A percentile compares a stretch with the other conserved stretches of the same genome.
Evolutionary conservation across 1,140 invertebrate genomes (phyloP).

Genomic region (Drosophila arizonae): DNA sequence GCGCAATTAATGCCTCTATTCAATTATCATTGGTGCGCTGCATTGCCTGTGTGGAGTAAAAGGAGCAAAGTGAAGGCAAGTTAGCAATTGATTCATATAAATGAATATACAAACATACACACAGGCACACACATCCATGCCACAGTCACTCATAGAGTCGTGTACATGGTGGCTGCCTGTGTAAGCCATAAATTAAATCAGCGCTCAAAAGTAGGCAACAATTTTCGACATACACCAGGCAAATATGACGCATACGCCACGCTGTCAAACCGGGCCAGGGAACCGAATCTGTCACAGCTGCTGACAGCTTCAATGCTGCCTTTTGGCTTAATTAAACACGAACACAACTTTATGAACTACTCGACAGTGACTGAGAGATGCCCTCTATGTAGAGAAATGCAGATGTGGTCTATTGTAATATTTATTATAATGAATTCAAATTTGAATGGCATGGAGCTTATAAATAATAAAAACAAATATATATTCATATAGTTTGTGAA

Average conservation of each 20-base stretch:
- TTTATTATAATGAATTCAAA: too few relatives aligned
- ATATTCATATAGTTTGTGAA: too few relatives aligned
- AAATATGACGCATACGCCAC: constrained; percentile 34
- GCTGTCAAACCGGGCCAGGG: background rate
- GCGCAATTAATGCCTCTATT: constrained; percentile 65
- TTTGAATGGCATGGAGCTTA: background rate
- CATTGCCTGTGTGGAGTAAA: constrained; percentile 38
- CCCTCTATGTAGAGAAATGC: background rate
- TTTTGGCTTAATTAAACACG: constrained; percentile 68
- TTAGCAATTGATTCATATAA: constrained; percentile 28
- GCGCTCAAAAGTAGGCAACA: constrained; percentile 38
- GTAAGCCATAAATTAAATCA: constrained; percentile 42
- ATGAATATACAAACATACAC: background rate
- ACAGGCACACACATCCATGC: background rate
- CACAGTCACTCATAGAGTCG: background rate
- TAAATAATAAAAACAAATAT: background rate
- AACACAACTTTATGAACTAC: background rate
- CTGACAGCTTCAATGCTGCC: constrained; percentile 42
- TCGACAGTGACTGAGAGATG: background rate
- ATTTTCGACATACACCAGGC: constrained; percentile 8
- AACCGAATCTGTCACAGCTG: constrained; percentile 35
- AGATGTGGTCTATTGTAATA: too few relatives aligned
- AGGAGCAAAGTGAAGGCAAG: constrained; percentile 9
- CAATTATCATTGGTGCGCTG: constrained; percentile 70
- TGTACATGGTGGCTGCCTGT: too few relatives aligned